Percentiles rank a stretch among this genome's conserved stretches.
phyloP scores from a whole-genome alignment of 2,888 invertebrate genomes.

The Rhodophaea formosa region DNA sequence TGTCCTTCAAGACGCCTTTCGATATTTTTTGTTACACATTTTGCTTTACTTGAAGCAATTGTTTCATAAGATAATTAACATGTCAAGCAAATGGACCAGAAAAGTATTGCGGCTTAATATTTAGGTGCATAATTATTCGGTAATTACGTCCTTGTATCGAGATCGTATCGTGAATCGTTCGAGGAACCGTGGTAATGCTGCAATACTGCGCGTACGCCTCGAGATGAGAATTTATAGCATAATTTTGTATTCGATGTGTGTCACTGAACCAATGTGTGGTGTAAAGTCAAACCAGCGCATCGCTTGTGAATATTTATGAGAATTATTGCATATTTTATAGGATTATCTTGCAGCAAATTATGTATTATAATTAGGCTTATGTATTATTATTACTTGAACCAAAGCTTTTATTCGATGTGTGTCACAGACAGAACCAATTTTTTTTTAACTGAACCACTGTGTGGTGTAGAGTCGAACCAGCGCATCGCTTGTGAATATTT shows the following conservation, averaged over 20 bases:
- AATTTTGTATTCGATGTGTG: conserved; percentile 51
- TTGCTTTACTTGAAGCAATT: conserved; percentile 3
- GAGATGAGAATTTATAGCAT: conserved; percentile 55
- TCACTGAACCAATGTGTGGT: conserved; percentile 40
- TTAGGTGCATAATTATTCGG: conserved; percentile 10
- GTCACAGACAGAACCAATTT: no score
- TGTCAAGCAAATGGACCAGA: conserved; percentile 14
- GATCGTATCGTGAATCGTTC: conserved; percentile 13
- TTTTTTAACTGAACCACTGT: conserved; percentile 37
- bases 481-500: conserved; percentile 13
- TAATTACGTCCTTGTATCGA: conserved; percentile 27
- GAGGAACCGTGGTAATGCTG: conserved; percentile 30
- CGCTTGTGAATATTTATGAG: conserved; percentile 12
- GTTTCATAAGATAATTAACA: conserved; percentile 14
- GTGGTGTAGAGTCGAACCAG: conserved; percentile 33
- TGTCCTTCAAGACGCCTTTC: conserved; percentile 9
- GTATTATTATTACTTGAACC: no score
- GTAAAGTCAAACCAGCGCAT: conserved; percentile 30
- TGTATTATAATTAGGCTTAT: neutral
- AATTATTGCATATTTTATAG: neutral
- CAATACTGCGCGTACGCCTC: conserved; percentile 23
- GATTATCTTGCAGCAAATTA: neutral
- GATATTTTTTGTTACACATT: conserved; percentile 4
- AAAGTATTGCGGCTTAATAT: conserved; percentile 16
- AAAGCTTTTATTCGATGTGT: conserved; percentile 48